A percentile compares a stretch with the other conserved stretches of the same genome.
Conservation (phyloP, 2,797 vertebrate species). For the Lutjanus argentimaculatus region DNA sequence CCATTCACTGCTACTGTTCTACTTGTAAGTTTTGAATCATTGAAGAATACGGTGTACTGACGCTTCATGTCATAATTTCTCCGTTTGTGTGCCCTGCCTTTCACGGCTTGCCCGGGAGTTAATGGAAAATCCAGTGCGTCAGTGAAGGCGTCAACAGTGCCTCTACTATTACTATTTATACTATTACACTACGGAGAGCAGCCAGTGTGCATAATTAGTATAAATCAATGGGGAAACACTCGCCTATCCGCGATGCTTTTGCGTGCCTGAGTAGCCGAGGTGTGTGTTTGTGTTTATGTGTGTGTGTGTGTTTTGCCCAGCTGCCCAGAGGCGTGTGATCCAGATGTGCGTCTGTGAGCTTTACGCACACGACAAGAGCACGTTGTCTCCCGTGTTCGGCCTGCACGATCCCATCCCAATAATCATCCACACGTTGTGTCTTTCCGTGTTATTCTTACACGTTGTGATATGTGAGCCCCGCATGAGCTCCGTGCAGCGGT, state of each 20-base stretch:
- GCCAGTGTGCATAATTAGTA: conserved; percentile 63
- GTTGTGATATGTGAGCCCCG: conserved; percentile 68
- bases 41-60: conserved; percentile 28
- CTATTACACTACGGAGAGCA: conserved; percentile 55
- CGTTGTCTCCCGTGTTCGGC: conserved; percentile 68
- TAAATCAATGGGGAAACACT: conserved; percentile 70
- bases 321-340: conserved; percentile 82
- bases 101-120: conserved; percentile 69
- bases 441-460: conserved; percentile 4
- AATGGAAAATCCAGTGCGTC: conserved; percentile 87
- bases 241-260: conserved; percentile 48
- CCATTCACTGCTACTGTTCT: conserved; percentile 56
- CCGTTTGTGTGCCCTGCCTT: conserved; percentile 66
- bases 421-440: conserved; percentile 59
- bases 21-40: conserved; percentile 68
- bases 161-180: conserved; percentile 81
- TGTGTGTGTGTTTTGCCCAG: conserved; percentile 59
- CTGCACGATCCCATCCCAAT: conserved; percentile 26
- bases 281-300: conserved; percentile 26
- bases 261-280: not conserved
- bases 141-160: conserved; percentile 85
- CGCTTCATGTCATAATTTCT: conserved; percentile 42
- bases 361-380: conserved; percentile 76
- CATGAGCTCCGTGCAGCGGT: conserved; percentile 47
- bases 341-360: conserved; percentile 88